phyloP scores from a whole-genome alignment of 1,140 invertebrate genomes.

The Drosophila seguyi region DNA sequence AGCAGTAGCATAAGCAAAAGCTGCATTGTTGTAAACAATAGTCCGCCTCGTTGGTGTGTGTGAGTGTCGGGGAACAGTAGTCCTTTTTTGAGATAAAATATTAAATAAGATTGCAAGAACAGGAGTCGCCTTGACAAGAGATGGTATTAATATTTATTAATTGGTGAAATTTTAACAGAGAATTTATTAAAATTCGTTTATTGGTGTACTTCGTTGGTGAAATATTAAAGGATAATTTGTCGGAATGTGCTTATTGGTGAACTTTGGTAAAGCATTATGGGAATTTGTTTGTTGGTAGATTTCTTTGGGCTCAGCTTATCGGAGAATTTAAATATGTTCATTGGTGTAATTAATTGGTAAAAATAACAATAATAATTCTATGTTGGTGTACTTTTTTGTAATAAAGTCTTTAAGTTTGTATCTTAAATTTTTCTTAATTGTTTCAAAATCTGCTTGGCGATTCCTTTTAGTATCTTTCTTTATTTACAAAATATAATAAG shows the following conservation, averaged over 20 bases:
- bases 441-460: background rate
- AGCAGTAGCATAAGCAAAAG: slow-evolving; percentile 32
- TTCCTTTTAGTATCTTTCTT: background rate
- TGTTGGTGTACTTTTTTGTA: no score
- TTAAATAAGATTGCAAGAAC: background rate
- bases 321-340: background rate
- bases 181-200: background rate
- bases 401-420: background rate
- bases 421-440: background rate
- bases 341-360: background rate
- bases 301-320: background rate
- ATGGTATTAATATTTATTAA: background rate
- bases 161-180: background rate
- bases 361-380: background rate
- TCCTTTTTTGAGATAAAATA: background rate
- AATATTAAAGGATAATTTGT: background rate
- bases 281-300: background rate
- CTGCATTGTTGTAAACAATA: slow-evolving; percentile 74
- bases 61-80: background rate
- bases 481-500: background rate
- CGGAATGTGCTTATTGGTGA: background rate
- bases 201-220: background rate
- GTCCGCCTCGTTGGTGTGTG: slow-evolving; percentile 3
- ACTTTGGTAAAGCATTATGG: background rate
- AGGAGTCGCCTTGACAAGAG: no score